phyloP scores from a whole-genome alignment of 2,888 invertebrate genomes.

The Dynastes tityus region DNA sequence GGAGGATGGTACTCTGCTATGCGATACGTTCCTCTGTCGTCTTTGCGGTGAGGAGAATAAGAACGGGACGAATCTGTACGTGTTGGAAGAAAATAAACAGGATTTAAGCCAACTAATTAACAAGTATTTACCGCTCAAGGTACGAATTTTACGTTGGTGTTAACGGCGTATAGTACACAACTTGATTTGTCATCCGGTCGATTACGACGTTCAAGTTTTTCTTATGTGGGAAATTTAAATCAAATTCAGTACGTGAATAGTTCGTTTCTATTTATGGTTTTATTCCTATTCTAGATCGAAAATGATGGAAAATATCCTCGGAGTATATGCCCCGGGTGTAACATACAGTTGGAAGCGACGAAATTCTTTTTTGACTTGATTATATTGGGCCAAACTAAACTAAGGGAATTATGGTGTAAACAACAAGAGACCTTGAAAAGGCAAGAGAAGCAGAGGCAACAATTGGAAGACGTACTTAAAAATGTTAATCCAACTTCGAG shows the following conservation, averaged over 20 bases:
- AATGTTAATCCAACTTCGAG: conserved; percentile 66
- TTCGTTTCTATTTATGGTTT: background rate
- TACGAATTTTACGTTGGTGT: conserved; percentile 66
- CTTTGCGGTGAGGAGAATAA: conserved; percentile 84
- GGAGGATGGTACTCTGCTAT: conserved; percentile 70
- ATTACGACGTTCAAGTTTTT: conserved; percentile 49
- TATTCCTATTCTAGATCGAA: conserved; percentile 73
- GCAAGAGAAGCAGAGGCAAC: conserved; percentile 66
- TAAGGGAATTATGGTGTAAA: conserved; percentile 71
- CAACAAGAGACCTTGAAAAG: conserved; percentile 69
- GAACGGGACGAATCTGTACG: conserved; percentile 79
- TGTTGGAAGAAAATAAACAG: conserved; percentile 73
- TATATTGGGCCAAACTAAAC: conserved; percentile 79
- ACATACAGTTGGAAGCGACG: conserved; percentile 82
- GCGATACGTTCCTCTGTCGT: conserved; percentile 82
- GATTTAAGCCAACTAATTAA: conserved; percentile 80
- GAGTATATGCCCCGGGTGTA: conserved; percentile 84
- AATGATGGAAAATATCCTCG: conserved; percentile 81
- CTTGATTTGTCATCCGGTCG: conserved; percentile 63
- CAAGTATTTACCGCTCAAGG: conserved; percentile 83
- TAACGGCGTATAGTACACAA: conserved; percentile 61
- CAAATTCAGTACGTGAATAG: background rate
- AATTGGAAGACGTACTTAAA: conserved; percentile 65
- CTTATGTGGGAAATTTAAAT: conserved; percentile 62
- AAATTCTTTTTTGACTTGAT: conserved; percentile 83